Evolutionary conservation across 1,140 invertebrate genomes (phyloP).

Genomic region (Euschistus heros): DNA sequence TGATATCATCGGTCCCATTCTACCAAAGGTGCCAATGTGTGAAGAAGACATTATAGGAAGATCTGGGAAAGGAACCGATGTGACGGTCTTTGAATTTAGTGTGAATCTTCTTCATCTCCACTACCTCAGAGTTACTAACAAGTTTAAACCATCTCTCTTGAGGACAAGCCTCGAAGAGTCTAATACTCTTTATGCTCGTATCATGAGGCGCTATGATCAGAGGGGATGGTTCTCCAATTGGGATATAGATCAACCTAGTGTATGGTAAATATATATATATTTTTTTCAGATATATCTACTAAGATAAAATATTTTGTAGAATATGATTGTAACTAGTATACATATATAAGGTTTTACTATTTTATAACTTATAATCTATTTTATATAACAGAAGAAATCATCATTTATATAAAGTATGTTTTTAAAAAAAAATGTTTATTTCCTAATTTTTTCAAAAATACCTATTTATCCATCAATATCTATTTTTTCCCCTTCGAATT

Average conservation of each 20-base stretch:
- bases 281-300: not conserved
- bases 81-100: conserved; percentile 47
- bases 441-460: too few species aligned
- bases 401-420: too few species aligned
- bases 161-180: conserved; percentile 36
- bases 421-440: too few species aligned
- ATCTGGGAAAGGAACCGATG: conserved; percentile 38
- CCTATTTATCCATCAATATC: too few species aligned
- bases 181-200: conserved; percentile 37
- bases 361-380: too few species aligned
- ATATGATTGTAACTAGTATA: not conserved
- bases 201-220: conserved; percentile 37
- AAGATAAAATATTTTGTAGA: not conserved
- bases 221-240: conserved; percentile 40
- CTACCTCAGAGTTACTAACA: conserved; percentile 48
- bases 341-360: too few species aligned
- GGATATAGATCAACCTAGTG: conserved; percentile 36
- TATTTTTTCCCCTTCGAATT: too few species aligned
- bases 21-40: conserved; percentile 31
- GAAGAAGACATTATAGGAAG: conserved; percentile 31
- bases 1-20: conserved; percentile 45
- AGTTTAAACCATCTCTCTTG: conserved; percentile 36
- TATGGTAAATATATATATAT: conserved; percentile 37
- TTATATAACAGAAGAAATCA: too few species aligned
- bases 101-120: conserved; percentile 46